Base-by-base conservation (phyloP, 2,888 invertebrate genomes). In the Chaitophorus viminalis region DNA sequence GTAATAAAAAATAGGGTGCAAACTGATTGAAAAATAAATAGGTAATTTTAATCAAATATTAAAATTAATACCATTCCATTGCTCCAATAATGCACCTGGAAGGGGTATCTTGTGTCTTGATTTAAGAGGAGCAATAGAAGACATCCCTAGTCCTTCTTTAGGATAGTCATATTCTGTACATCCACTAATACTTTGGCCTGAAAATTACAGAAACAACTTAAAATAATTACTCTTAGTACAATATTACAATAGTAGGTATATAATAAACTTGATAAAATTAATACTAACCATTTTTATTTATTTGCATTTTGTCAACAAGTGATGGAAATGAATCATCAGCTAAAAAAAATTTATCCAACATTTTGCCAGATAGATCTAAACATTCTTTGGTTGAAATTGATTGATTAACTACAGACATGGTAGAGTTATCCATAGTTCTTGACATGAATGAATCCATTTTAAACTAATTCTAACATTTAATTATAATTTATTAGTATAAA, bases 81-180 rank as follows among this genome's bases (percentile, higher is more conserved):
- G 75, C 2, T 88, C 77, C 68, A 83, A 18, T 70, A 88, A 68
- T 68, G 88, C 52, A 1, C 65, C 74, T 18, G 83, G 78, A 29
- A 88, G 33, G 89, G 95, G 94, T 91, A 95, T 95, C 90, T 98
- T 93, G 91, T 97, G 96, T 89, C 94, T 95, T 90, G 97, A 93
- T 90, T 94, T 94, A 89, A 94, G 93, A 93, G 82, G 95, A 92
- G 52, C 21, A 46, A 81, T 87, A 60, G 81, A 81, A 65, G 87
- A 65, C 46, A 81, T 60, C 1, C 60, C 81, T 39, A 65, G 21
- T 18, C n/a, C 78, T 33, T 87, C 94, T 90, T 95, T 94, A 88
- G 97, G 97, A 93, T 99, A 99, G 92, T 99, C 98, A 91, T 95
- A 94, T 91, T 98, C 97, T 90, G 95, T 95, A 74, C 97, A 92